Evolutionary conservation across 2,113 vertebrate species (phyloP).

Genomic region (Ailuropoda melanoleuca): DNA sequence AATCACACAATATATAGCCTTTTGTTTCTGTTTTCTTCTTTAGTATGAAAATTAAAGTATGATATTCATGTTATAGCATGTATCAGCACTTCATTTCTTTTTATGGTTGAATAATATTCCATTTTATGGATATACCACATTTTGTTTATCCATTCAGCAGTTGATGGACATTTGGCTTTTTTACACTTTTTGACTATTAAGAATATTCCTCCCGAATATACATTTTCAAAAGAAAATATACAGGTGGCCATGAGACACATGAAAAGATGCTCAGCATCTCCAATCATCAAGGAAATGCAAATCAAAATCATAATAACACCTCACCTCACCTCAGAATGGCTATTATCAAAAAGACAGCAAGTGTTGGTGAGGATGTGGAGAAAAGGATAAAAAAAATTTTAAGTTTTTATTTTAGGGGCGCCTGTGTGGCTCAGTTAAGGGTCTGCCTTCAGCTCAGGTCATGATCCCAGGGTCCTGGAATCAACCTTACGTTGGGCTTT

Average conservation of each 20-base stretch:
- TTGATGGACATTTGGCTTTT: not conserved
- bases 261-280: not conserved
- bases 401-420: not conserved
- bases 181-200: not conserved
- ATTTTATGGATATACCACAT: not conserved
- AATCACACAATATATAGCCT: not conserved
- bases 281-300: not conserved
- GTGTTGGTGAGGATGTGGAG: not conserved
- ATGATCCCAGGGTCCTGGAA: not conserved
- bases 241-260: not conserved
- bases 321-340: not conserved
- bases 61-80: not conserved
- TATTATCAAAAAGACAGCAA: not conserved
- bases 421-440: not conserved
- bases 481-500: not conserved
- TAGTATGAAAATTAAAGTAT: not conserved
- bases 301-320: not conserved
- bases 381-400: not conserved
- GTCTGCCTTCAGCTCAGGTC: not conserved
- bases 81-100: not conserved
- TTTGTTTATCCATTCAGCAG: not conserved
- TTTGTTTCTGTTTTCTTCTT: not conserved
- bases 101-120: not conserved
- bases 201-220: not conserved
- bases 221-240: not conserved